Evolutionary conservation across 2,113 vertebrate species (phyloP).

Genomic region (Myrmecophaga tridactyla): DNA sequence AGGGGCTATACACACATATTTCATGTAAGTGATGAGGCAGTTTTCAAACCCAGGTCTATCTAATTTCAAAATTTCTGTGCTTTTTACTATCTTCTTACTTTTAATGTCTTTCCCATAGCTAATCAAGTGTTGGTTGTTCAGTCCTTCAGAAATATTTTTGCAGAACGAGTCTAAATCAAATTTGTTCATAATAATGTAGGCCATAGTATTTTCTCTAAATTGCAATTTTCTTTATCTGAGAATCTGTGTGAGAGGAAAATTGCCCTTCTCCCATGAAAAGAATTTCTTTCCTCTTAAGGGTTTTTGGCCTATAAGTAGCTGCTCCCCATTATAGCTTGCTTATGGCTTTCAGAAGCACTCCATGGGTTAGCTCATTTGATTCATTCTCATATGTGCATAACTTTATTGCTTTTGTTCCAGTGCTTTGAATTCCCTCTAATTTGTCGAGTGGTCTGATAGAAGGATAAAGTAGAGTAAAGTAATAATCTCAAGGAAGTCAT

Average conservation of each 20-base stretch:
- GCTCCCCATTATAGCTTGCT: not conserved
- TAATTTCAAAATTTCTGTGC: not conserved
- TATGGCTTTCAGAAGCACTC: not conserved
- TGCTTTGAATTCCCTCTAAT: conserved; percentile 49
- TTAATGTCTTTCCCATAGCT: not conserved
- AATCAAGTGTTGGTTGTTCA: not conserved
- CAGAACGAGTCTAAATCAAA: conserved; percentile 15
- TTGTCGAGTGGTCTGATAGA: conserved; percentile 5
- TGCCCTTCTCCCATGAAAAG: not conserved
- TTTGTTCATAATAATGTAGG: conserved; percentile 30
- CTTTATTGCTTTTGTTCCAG: conserved; percentile 53
- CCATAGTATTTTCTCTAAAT: not conserved
- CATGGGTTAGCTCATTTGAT: conserved; percentile 24
- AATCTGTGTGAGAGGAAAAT: conserved; percentile 6
- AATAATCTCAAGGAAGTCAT: conserved; percentile 60
- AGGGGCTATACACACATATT: not conserved
- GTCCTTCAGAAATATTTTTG: conserved; percentile 19
- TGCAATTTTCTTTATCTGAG: conserved; percentile 6
- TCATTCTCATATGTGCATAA: conserved; percentile 38
- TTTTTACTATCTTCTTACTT: not conserved
- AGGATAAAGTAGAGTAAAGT: conserved; percentile 50
- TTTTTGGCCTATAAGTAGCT: not conserved
- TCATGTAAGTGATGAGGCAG: not conserved
- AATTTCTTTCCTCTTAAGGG: not conserved
- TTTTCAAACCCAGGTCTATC: not conserved